Base-by-base conservation (phyloP, 1,140 invertebrate genomes). In the Stegodyphus dumicola region DNA sequence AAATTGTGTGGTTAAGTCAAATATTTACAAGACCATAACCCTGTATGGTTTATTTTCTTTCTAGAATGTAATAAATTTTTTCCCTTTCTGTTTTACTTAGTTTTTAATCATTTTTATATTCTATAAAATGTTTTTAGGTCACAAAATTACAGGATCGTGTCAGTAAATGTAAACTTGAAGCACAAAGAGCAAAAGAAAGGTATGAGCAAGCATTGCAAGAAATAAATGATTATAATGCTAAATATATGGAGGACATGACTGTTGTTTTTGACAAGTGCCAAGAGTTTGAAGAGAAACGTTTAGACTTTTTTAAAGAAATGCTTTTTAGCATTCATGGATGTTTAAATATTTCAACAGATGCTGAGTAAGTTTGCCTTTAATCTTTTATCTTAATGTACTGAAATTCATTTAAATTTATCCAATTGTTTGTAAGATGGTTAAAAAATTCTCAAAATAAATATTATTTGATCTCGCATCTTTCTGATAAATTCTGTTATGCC, bases 171-270 rank as follows among this genome's bases (percentile, higher is more conserved):
- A 97, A 98, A 90, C 95, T 97, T 90, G 97, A 99, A 89, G 97
- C 98, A 5, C 94, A 96, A 89, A 95, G 95, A 89, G 95, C 94
- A 75, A 94, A 95, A 89, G 97, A 99, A 89, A 98, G 97, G 91
- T 99, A 99, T 90, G 95, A 99, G 88, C 92, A 94, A 48, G 94
- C 96, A 1, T 92, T 99, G 49, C 94, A 95, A 88, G 98, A 99
- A 92, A 96, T 99, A 86, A 98, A 97, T 90, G 93, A 94, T 87
- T 97, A 98, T 91, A 99, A 99, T 92, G 95, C 97, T 9, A 97
- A 97, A 89, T 99, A 99, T 90, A 98, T 99, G 93, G 96, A 97
- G 90, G 96, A 97, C 90, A 98, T 98, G 95, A 95, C 94, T 53
- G 94, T 95, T 87, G 97, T 99, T 18, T 99, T 98, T 91, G 95